Base-by-base conservation (phyloP, 2,113 vertebrate genomes). In the Stegastes partitus region DNA sequence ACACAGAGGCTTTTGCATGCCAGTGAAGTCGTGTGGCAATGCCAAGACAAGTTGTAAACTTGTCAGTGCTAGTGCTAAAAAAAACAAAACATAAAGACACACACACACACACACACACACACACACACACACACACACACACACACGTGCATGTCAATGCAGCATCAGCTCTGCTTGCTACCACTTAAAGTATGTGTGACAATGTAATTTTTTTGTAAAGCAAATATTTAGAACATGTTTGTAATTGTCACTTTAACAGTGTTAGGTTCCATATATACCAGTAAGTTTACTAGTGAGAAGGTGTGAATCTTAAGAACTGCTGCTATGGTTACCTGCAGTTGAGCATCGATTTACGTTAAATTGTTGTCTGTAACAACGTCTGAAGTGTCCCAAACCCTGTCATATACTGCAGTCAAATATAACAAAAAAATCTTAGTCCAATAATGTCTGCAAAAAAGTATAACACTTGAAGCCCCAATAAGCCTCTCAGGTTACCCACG, bases 281-380 rank as follows among this genome's bases (percentile, higher is more conserved):
- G 4, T 42, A 19, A 50, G 19, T n/a, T 42, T 3, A 42, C 31
- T 21, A 31, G n/a, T 31, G 34, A n/a, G 31, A 11, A 37, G 7
- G 25, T 4, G 8, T 25, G 37, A 45, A 42, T 9, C 25, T 2
- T 45, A 1, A 68, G 28, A 11, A 3, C 5, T 59, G 54, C 42
- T 61, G 37, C 54, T 15, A 39, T 66, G 31, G 61, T 54, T 59
- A 57, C 31, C 42, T 50, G 49, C 31, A 44, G 23, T 55, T 54
- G 15, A 59, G 16, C 49, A 42, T 18, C n/a, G 22, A 12, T 19
- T 4, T 12, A 65, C 19, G 44, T 66, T 25, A 12, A 49, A 53
- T 21, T 49, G 10, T 54, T 45, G 23, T 1, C 25, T 57, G 44
- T 5, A 56, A 31, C 21, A 18, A 12, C 37, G n/a, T 56, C n/a